phyloP scores from a whole-genome alignment of 2,888 invertebrate species.

The Piscicola geometra region DNA sequence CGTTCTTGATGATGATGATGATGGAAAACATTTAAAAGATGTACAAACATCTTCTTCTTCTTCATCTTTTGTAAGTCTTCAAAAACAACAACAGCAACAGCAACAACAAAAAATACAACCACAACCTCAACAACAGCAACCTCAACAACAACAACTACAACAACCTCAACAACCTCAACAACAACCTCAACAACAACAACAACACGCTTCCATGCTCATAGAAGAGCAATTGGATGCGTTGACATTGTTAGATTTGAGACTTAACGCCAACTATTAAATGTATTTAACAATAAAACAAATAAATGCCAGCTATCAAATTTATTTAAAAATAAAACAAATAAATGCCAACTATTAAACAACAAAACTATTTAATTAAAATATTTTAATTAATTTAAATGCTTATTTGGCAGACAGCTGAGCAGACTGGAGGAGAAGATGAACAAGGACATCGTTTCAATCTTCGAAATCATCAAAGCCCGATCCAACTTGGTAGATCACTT shows the following conservation, averaged over 20 bases:
- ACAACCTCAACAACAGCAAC: constrained; percentile 5
- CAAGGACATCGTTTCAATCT: constrained; percentile 52
- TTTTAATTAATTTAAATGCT: no score
- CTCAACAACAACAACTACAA: constrained; percentile 5
- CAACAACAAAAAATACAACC: constrained; percentile 7
- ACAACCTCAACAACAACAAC: constrained; percentile 1
- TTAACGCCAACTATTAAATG: no score
- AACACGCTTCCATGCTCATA: neutral
- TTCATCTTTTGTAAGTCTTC: neutral
- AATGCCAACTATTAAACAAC: no score
- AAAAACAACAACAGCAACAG: neutral
- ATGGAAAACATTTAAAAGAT: neutral
- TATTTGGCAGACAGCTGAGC: constrained; percentile 47
- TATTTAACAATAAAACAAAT: no score
- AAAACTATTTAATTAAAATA: no score
- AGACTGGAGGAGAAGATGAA: constrained; percentile 53
- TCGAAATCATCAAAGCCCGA: constrained; percentile 41
- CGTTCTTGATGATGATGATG: no score
- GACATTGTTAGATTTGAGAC: neutral
- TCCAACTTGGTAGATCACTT: neutral
- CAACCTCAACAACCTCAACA: constrained; percentile 9
- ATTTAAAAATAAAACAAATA: no score
- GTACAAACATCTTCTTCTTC: neutral
- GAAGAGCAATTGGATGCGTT: neutral
- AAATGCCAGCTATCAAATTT: no score